Evolutionary conservation across 2,113 vertebrate genomes (phyloP), one percentile per base, ranked within the genome.

Genomic region (Myanophis thanlyinensis): DNA sequence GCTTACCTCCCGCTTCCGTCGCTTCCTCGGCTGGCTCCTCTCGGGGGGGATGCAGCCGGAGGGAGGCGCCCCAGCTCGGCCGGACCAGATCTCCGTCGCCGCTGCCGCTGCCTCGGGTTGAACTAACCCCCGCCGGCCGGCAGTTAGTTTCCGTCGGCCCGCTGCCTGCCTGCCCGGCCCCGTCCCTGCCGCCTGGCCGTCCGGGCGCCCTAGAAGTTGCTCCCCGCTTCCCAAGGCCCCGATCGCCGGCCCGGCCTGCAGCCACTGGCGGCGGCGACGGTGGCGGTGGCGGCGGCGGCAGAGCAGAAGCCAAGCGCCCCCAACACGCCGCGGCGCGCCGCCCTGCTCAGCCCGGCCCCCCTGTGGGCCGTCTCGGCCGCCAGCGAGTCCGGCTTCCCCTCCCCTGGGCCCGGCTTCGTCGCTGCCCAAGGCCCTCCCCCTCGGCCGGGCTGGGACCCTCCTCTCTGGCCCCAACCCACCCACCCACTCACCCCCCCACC

Each of bases 311-410:
- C 67, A 18, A 73, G 67, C 67, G 67, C 67, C 67, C 67, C 67
- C n/a, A 73, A n/a, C 84, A 22, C 85, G 84, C 80, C 53, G 53
- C 53, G 85, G 85, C 85, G 91, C 91, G 44, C 85, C 53, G 54
- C 85, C 85, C 85, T 73, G 20, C 54, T 92, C 91, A 49, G 91
- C 35, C 85, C 91, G 54, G 85, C 91, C 91, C 91, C 91, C 86
- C 91, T 88, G 91, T 80, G 91, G 91, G 91, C 91, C 91, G 91
- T 73, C 91, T 92, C 91, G 91, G 91, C 91, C 85, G 87, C 52
- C 10, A 44, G 13, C 54, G 46, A 51, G 91, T 86, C 85, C 56
- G 85, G 85, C 91, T 88, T 25, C 10, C 85, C 89, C 46, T 53
- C 46, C 53, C 84, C 53, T 87, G 89, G 89, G 89, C 84, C 89